Percentiles rank a stretch among this genome's conserved stretches.
Evolutionary conservation across 2,113 vertebrate genomes (phyloP).

Genomic region (Silurus meridionalis): DNA sequence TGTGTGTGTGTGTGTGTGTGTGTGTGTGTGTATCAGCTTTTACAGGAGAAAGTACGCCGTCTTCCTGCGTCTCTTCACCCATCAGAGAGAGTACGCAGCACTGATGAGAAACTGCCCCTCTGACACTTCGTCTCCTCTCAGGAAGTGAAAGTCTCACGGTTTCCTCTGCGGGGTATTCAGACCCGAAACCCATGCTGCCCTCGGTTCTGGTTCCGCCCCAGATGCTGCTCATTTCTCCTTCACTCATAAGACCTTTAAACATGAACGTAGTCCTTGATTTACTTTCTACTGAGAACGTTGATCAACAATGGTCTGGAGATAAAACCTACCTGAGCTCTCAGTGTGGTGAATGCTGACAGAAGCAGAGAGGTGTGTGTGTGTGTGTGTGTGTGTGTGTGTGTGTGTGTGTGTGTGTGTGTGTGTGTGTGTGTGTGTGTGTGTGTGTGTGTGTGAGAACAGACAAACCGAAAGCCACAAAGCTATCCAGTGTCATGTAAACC

Average conservation of each 20-base stretch:
- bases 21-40: conserved; percentile 73
- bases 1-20: conserved; percentile 25
- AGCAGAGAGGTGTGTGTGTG: conserved; percentile 30
- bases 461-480: not conserved
- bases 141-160: not conserved
- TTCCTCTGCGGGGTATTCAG: not conserved
- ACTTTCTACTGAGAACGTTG: not conserved
- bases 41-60: conserved; percentile 91
- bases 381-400: conserved; percentile 38
- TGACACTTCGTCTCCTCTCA: not conserved
- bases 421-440: conserved; percentile 38
- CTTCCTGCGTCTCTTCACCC: conserved; percentile 83
- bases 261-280: no score
- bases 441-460: not conserved
- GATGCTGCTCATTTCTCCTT: not conserved
- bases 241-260: not conserved
- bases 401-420: not conserved
- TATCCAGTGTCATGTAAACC: not conserved
- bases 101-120: conserved; percentile 77
- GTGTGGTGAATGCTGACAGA: not conserved
- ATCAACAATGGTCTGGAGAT: not conserved
- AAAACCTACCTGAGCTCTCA: not conserved
- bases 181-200: no score
- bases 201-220: not conserved
- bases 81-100: conserved; percentile 86